phyloP scores from a whole-genome alignment of 23 tunicate genomes.

The Trididemnum nubilum region DNA sequence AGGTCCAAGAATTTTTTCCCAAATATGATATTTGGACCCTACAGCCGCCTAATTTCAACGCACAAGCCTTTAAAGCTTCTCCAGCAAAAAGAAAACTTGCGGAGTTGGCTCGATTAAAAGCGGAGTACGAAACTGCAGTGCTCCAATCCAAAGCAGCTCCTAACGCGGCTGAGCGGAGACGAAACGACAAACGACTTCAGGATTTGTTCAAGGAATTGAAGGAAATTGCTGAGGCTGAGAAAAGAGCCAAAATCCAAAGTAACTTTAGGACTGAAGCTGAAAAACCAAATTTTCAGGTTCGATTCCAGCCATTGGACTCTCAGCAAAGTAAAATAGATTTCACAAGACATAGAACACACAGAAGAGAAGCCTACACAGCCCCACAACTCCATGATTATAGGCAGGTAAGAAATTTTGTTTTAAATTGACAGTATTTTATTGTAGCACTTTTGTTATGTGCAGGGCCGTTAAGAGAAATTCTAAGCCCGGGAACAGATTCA shows the following conservation, averaged over 20 bases:
- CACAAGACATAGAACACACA: conserved; percentile 45
- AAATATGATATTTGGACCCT: conserved; percentile 58
- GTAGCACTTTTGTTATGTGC: background rate
- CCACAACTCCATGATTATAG: conserved; percentile 69
- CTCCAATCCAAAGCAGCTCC: conserved; percentile 18
- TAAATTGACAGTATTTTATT: background rate
- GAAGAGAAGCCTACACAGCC: conserved; percentile 26
- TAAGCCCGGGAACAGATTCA: no score
- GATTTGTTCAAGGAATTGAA: conserved; percentile 42
- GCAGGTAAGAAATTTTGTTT: conserved; percentile 47
- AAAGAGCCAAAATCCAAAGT: conserved; percentile 40
- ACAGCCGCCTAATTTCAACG: conserved; percentile 77
- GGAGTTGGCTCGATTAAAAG: conserved; percentile 45
- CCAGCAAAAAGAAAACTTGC: conserved; percentile 30
- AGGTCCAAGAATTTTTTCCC: conserved; percentile 9
- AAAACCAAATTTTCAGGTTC: conserved; percentile 12
- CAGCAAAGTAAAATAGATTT: conserved; percentile 57
- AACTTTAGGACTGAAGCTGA: conserved; percentile 1
- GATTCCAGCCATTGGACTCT: conserved; percentile 45
- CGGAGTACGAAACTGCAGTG: background rate
- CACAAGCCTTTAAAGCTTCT: conserved; percentile 63
- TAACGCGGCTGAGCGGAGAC: conserved; percentile 38
- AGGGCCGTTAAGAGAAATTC: no score
- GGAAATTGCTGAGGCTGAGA: conserved; percentile 14
- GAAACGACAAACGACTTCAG: conserved; percentile 54